phyloP scores from a whole-genome alignment of 2,113 vertebrate species.

The Ctenomys sociabilis region DNA sequence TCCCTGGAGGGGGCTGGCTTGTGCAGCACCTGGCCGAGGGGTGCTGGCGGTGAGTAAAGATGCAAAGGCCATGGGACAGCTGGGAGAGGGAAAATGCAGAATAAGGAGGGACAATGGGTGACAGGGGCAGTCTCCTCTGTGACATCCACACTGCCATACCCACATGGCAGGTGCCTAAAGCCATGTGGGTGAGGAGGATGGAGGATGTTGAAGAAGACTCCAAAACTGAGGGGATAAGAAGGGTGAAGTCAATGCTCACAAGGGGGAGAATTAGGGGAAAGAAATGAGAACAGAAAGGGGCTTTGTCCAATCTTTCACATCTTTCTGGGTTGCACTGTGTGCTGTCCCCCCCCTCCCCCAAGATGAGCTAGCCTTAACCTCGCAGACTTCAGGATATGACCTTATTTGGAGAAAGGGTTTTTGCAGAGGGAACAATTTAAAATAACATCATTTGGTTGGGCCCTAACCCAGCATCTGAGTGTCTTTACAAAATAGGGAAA shows the following conservation, averaged over 20 bases:
- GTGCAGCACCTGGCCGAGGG: neutral
- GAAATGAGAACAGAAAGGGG: neutral
- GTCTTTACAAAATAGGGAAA: neutral
- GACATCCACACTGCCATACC: neutral
- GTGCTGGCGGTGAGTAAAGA: neutral
- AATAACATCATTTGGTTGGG: neutral
- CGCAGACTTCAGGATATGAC: neutral
- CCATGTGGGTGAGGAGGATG: too few relatives aligned
- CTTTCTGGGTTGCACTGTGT: neutral
- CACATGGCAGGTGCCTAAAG: neutral
- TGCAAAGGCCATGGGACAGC: accelerated
- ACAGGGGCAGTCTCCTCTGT: accelerated
- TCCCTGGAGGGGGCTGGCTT: neutral
- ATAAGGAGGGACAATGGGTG: neutral
- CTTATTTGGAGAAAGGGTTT: neutral
- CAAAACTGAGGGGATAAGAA: neutral
- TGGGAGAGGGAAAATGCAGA: accelerated
- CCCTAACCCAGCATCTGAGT: too few relatives aligned
- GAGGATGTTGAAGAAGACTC: neutral
- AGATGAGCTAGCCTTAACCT: neutral
- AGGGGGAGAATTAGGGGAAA: neutral
- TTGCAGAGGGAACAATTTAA: neutral
- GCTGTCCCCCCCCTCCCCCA: too few relatives aligned
- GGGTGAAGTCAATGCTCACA: neutral
- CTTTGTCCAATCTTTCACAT: neutral